Evolutionary conservation across 1,140 invertebrate genomes (phyloP).

Genomic region (Diachasma alloeum): DNA sequence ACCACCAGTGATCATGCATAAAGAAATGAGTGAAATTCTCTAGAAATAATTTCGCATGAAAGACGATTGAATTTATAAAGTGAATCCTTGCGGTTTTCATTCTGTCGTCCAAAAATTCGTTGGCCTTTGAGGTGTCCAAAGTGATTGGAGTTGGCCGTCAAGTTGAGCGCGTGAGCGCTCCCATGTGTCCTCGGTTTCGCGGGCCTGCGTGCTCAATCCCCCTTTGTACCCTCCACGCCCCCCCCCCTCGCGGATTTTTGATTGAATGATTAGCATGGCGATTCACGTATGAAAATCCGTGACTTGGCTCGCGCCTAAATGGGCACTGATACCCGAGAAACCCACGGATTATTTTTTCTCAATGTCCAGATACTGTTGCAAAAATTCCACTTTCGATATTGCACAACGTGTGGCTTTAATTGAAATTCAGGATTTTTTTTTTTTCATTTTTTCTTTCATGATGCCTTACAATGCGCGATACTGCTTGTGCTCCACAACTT

Average conservation of each 20-base stretch:
- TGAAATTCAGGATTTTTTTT: background rate
- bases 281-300: background rate
- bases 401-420: background rate
- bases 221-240: background rate
- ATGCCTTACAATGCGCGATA: background rate
- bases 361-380: no score
- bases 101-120: background rate
- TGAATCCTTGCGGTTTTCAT: background rate
- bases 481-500: conserved; percentile 1
- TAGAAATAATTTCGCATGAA: background rate
- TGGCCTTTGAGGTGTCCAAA: background rate
- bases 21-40: background rate
- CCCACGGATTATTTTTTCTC: no score
- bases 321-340: background rate
- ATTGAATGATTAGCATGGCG: background rate
- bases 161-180: background rate
- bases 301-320: background rate
- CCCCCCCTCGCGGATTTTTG: background rate
- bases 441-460: background rate
- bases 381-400: background rate
- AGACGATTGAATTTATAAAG: background rate
- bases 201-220: background rate
- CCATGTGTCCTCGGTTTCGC: background rate
- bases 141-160: conserved; percentile 7
- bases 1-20: background rate